phyloP scores from a whole-genome alignment of 2,888 invertebrate species.

The Drosophila gaucha region DNA sequence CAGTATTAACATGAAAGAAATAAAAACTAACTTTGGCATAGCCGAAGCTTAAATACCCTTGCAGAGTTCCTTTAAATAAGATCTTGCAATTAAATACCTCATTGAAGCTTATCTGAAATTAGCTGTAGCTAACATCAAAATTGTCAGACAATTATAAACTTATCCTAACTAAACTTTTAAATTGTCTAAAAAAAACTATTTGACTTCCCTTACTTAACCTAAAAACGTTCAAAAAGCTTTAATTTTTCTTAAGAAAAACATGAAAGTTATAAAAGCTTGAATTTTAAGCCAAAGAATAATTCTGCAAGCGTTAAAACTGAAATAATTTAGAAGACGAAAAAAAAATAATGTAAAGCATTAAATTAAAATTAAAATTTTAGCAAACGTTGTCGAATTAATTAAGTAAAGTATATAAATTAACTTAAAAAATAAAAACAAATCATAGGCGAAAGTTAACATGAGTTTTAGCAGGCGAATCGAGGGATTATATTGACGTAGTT shows the following conservation, averaged over 20 bases:
- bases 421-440: conserved; percentile 2
- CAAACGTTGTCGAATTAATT: conserved; percentile 63
- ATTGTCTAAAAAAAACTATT: no score
- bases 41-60: conserved; percentile 34
- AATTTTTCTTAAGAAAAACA: no score
- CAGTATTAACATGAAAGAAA: conserved; percentile 45
- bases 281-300: not conserved
- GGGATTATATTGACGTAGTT: conserved; percentile 28
- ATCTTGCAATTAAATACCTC: not conserved
- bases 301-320: conserved; percentile 18
- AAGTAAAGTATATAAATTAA: conserved; percentile 6
- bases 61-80: conserved; percentile 22
- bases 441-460: conserved; percentile 56
- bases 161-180: no score
- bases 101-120: no score
- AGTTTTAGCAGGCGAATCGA: conserved; percentile 43
- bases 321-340: conserved; percentile 1
- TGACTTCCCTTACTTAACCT: no score
- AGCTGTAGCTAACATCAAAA: not conserved
- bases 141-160: no score
- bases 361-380: conserved; percentile 60
- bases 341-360: conserved; percentile 25
- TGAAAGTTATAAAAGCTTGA: no score
- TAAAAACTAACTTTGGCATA: conserved; percentile 14
- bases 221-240: no score